Conservation (phyloP, 2,888 invertebrate genomes). For the Protonemura montana region DNA sequence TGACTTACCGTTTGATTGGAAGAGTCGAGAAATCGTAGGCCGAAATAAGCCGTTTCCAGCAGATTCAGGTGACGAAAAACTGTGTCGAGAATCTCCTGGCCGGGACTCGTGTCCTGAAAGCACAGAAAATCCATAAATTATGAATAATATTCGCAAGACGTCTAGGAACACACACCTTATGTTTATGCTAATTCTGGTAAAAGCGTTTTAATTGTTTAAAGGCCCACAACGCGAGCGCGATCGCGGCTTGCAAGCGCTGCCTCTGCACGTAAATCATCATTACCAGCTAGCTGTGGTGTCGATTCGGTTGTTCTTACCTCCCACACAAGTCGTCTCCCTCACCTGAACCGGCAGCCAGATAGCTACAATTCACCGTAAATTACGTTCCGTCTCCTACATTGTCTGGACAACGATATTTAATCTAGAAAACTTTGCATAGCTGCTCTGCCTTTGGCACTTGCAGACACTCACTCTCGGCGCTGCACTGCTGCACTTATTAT, state of each 20-base stretch:
- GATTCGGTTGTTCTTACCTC: not conserved
- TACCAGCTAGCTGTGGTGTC: not conserved
- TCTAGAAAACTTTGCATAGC: slow-evolving; percentile 23
- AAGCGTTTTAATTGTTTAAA: slow-evolving; percentile 30
- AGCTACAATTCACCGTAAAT: slow-evolving; percentile 14
- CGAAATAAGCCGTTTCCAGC: slow-evolving; percentile 95
- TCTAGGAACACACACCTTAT: not conserved
- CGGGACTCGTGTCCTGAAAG: slow-evolving; percentile 86
- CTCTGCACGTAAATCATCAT: slow-evolving; percentile 27
- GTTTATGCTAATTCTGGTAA: slow-evolving; percentile 5
- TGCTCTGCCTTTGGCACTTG: slow-evolving; percentile 14
- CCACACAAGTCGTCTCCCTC: not conserved
- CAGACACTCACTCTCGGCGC: not conserved
- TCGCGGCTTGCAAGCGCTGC: not conserved
- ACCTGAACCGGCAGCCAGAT: not conserved
- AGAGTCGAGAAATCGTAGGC: slow-evolving; percentile 89
- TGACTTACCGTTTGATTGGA: slow-evolving; percentile 90
- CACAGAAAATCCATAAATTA: slow-evolving; percentile 39
- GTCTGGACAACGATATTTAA: not conserved
- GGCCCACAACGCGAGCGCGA: not conserved
- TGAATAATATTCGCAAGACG: not conserved
- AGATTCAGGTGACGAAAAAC: slow-evolving; percentile 93
- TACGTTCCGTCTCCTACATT: slow-evolving; percentile 9
- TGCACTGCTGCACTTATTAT: not conserved
- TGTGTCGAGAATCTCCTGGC: slow-evolving; percentile 89